Conservation (phyloP, 2,797 vertebrate species). For the Cossypha polioptera region DNA sequence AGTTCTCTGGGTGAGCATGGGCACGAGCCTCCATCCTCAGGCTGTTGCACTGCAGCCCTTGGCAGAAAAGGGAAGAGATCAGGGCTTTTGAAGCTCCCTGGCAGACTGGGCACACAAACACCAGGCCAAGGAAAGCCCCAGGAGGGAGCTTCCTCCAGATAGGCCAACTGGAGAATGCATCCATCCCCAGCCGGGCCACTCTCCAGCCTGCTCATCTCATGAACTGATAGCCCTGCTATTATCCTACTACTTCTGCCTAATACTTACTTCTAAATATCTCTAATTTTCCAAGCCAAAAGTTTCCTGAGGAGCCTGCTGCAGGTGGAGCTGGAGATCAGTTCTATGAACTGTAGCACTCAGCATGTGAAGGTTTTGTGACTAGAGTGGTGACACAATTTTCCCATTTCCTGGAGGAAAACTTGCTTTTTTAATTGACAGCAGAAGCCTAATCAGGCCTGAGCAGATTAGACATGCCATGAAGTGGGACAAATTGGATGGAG, state of each 20-base stretch:
- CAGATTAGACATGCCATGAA: neutral
- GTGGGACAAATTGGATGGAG: neutral
- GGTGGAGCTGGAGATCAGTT: neutral
- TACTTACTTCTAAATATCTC: no score
- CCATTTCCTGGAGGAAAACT: constrained; percentile 13
- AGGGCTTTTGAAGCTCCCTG: neutral
- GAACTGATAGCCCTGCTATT: neutral
- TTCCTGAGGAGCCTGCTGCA: neutral
- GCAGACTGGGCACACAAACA: neutral
- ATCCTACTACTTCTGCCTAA: neutral
- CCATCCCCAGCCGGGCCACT: neutral
- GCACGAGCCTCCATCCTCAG: neutral
- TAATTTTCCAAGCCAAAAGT: neutral
- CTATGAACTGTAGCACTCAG: neutral
- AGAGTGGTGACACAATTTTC: neutral
- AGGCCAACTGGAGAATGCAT: neutral
- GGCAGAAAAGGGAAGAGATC: neutral
- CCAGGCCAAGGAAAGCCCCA: neutral
- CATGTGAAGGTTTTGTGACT: neutral
- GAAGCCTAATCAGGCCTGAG: neutral
- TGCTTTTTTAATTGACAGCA: neutral
- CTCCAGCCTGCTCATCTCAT: neutral
- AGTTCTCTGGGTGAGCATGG: accelerated
- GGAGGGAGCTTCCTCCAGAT: neutral
- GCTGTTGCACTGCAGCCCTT: neutral